phyloP scores from a whole-genome alignment of 2,888 invertebrate genomes.

The Barypeithes pellucidus region DNA sequence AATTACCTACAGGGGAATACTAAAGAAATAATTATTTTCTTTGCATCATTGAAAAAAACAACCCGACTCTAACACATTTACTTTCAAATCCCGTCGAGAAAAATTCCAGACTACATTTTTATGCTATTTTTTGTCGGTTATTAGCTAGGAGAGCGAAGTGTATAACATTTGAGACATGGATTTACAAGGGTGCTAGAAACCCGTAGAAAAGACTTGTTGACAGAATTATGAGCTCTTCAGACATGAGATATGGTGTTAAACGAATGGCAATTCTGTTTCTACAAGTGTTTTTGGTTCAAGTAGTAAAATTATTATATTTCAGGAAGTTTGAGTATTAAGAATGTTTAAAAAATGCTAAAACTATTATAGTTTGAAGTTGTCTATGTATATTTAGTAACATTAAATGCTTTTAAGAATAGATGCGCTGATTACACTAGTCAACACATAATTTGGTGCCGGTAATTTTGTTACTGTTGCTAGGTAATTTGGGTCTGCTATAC shows the following conservation, averaged over 20 bases:
- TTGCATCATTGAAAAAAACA: background rate
- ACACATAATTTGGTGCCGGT: no score
- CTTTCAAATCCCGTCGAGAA: slow-evolving; percentile 5
- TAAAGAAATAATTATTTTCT: background rate
- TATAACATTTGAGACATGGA: slow-evolving; percentile 44
- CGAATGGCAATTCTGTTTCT: slow-evolving; percentile 37
- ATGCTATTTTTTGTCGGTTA: slow-evolving; percentile 35
- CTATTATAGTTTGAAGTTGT: no score
- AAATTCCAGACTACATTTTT: slow-evolving; percentile 37
- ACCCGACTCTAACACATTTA: slow-evolving; percentile 17
- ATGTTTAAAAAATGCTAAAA: background rate
- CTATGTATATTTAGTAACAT: no score
- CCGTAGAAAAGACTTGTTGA: slow-evolving; percentile 47
- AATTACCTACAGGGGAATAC: background rate
- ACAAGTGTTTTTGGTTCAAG: slow-evolving; percentile 42
- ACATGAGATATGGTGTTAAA: slow-evolving; percentile 48
- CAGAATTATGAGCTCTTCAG: slow-evolving; percentile 52
- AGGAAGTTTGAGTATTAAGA: background rate
- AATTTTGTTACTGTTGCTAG: no score
- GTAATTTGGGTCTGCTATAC: no score
- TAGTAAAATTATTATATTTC: background rate
- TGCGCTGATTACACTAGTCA: no score
- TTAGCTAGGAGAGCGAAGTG: slow-evolving; percentile 24
- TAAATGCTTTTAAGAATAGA: no score
- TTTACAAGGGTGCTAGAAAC: slow-evolving; percentile 53